phyloP scores from a whole-genome alignment of 1,140 invertebrate species.

The Pseudoatta argentina region DNA sequence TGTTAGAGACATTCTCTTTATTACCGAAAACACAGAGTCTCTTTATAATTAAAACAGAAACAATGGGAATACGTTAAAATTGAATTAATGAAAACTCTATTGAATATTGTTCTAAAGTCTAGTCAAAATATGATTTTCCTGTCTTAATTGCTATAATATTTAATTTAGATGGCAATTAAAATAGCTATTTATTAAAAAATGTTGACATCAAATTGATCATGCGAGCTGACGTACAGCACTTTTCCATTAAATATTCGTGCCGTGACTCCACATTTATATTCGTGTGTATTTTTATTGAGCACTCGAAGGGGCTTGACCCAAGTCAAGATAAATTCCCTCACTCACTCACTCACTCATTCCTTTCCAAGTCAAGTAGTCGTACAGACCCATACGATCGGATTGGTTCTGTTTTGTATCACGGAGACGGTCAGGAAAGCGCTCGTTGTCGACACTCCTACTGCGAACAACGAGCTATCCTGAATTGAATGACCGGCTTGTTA shows the following conservation, averaged over 20 bases:
- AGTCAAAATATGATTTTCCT: too few relatives aligned
- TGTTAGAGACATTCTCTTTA: not conserved
- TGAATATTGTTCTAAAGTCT: not conserved
- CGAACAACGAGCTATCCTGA: constrained; percentile 57
- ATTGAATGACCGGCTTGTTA: constrained; percentile 50
- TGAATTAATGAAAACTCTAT: not conserved
- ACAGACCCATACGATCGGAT: constrained; percentile 14
- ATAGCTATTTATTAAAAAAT: not conserved
- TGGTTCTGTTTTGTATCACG: constrained; percentile 57
- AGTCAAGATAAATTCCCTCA: constrained; percentile 50
- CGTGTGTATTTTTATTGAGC: constrained; percentile 27
- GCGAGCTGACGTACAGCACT: not conserved
- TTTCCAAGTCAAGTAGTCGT: constrained; percentile 14
- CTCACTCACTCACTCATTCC: constrained; percentile 11
- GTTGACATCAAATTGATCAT: not conserved
- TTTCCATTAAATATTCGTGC: not conserved
- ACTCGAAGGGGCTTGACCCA: constrained; percentile 4
- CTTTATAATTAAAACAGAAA: not conserved
- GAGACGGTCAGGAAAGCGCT: constrained; percentile 11
- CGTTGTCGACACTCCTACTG: constrained; percentile 36
- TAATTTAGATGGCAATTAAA: not conserved
- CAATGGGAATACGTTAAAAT: not conserved
- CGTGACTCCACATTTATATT: not conserved
- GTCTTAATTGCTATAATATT: not conserved
- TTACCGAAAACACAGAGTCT: constrained; percentile 2